Conservation (phyloP, 2,888 invertebrate genomes). For the Craniophora ligustri region DNA sequence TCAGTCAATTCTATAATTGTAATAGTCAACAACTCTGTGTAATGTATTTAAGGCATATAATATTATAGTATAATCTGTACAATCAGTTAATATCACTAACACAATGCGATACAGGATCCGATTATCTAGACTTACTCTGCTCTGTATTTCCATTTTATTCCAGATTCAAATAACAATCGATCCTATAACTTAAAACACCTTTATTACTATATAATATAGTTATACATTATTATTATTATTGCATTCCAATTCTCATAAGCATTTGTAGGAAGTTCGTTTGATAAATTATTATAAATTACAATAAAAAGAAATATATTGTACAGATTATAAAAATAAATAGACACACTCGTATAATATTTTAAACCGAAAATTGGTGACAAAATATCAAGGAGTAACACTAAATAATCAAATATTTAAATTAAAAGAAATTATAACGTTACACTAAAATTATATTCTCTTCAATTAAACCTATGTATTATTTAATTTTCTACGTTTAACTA, state of each 20-base stretch:
- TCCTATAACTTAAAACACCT: constrained; percentile 50
- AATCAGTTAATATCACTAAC: constrained; percentile 54
- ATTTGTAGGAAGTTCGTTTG: constrained; percentile 50
- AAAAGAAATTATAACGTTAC: constrained; percentile 39
- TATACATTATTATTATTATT: constrained; percentile 47
- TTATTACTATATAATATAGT: constrained; percentile 50
- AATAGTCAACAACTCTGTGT: constrained; percentile 62
- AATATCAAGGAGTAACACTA: constrained; percentile 38
- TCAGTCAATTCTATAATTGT: constrained; percentile 68
- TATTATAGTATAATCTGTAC: constrained; percentile 53
- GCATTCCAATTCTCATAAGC: constrained; percentile 54
- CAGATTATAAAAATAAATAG: constrained; percentile 51
- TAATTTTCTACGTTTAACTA: constrained; percentile 55
- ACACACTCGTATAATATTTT: constrained; percentile 24
- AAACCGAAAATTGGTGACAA: constrained; percentile 31
- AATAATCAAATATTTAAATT: constrained; percentile 36
- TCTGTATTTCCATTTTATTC: constrained; percentile 42
- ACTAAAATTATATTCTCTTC: constrained; percentile 49
- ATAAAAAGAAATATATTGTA: constrained; percentile 50
- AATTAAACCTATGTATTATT: constrained; percentile 51
- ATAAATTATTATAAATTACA: constrained; percentile 47
- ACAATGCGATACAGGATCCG: constrained; percentile 30
- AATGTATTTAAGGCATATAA: constrained; percentile 62
- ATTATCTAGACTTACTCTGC: constrained; percentile 41
- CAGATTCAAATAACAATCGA: constrained; percentile 48